Evolutionary conservation across 2,113 vertebrate genomes (phyloP), one percentile per base, ranked within the genome.

Genomic region (Oryzias javanicus): DNA sequence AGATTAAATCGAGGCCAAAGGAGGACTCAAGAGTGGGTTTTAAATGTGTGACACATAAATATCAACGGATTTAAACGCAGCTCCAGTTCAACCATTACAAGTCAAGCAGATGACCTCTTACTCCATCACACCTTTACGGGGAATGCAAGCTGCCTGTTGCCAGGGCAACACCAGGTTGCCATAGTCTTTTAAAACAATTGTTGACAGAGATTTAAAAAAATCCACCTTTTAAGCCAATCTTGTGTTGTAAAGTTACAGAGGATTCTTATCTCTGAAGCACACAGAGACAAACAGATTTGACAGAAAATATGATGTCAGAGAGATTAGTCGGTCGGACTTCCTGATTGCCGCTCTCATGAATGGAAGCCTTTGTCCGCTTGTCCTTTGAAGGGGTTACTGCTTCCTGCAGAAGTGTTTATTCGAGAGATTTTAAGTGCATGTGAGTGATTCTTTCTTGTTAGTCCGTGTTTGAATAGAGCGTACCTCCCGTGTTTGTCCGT

Each of bases 351-450:
- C 56, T 67, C 58, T 18, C 49, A 75, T 86, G 82, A 88, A 90
- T 88, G 62, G 55, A 72, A 27, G 51, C 56, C 75, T 83, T 88
- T 88, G 85, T 88, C 58, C 51, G 25, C 46, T n/a, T 22, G 55
- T 42, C 51, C 29, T 55, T 51, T 10, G 49, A 51, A 25, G 25
- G 15, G 3, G 14, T 18, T 16, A 25, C 14, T 16, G 17, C 41
- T 44, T 13, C 22, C 47, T 49, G 59, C 54, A 40, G 22, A 51
- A 3, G 22, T 74, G 35, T 58, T n/a, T 29, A 41, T 49, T 63
- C 45, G 3, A 5, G 22, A 13, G 44, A 47, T 50, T 56, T 60
- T 60, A 46, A 42, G 3, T 22, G 35, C 29, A 17, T 14, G 7
- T 20, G 61, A 60, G 61, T 55, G 71, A 48, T 14, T 51, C 4